phyloP scores from a whole-genome alignment of 2,113 vertebrate genomes.

The Psittacula cyanocephala region DNA sequence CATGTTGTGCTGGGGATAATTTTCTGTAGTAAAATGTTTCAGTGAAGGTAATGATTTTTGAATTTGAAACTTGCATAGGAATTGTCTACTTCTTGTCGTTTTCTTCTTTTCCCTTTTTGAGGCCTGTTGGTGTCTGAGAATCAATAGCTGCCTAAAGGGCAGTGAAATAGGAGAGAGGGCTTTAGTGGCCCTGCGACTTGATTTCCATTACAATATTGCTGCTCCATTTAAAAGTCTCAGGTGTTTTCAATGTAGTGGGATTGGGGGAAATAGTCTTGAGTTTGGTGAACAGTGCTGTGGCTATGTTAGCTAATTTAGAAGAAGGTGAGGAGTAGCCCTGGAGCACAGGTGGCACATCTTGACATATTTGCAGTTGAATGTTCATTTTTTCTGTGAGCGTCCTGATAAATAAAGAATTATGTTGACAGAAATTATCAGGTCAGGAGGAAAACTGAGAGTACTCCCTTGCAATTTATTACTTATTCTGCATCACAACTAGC shows the following conservation, averaged over 20 bases:
- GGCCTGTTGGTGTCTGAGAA: not conserved
- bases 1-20: not conserved
- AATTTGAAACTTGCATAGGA: not conserved
- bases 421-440: not conserved
- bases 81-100: not conserved
- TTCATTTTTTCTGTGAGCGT: not conserved
- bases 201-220: not conserved
- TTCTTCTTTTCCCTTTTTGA: not conserved
- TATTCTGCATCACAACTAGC: not conserved
- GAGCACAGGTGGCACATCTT: not conserved
- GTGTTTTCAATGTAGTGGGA: not conserved
- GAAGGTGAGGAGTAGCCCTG: not conserved
- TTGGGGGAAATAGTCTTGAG: not conserved
- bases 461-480: not conserved
- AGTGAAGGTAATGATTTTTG: not conserved
- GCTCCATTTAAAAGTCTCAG: not conserved
- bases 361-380: not conserved
- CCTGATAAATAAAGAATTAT: not conserved
- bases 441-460: not conserved
- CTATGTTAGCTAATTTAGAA: not conserved
- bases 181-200: not conserved
- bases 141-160: not conserved
- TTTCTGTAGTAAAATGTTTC: not conserved
- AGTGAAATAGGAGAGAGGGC: not conserved
- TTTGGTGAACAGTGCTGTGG: not conserved